phyloP scores from a whole-genome alignment of 2,888 invertebrate species.

The Lithosia quadra region DNA sequence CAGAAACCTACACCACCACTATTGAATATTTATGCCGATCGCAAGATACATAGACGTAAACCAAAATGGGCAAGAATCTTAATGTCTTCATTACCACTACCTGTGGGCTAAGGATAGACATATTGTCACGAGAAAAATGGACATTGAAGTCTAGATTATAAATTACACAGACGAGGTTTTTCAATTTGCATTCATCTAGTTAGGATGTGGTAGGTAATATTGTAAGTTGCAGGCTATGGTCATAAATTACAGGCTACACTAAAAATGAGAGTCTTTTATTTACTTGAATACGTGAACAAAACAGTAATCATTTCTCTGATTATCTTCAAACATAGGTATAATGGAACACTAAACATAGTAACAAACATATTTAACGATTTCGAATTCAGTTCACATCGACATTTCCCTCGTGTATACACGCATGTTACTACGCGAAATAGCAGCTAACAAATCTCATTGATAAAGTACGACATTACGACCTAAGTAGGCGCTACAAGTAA shows the following conservation, averaged over 20 bases:
- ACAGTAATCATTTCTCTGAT: no score
- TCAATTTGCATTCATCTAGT: background rate
- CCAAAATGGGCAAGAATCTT: constrained; percentile 70
- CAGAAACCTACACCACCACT: constrained; percentile 30
- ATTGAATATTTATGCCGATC: constrained; percentile 50
- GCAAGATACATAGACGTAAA: constrained; percentile 40
- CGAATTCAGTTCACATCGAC: constrained; percentile 2
- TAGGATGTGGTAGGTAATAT: background rate
- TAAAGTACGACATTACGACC: constrained; percentile 55
- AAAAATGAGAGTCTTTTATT: no score
- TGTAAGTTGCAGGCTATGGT: background rate
- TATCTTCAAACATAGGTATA: background rate
- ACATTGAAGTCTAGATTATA: constrained; percentile 28
- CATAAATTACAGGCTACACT: no score
- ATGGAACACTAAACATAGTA: no score
- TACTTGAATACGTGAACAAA: no score
- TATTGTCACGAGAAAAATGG: constrained; percentile 23
- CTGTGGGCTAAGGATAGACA: constrained; percentile 52
- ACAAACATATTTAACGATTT: background rate
- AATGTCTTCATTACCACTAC: constrained; percentile 72
- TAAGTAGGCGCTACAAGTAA: constrained; percentile 57
- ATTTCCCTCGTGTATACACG: constrained; percentile 6
- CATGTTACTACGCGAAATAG: constrained; percentile 23
- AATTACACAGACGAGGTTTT: constrained; percentile 12
- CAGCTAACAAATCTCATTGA: constrained; percentile 57